Conservation (phyloP, 2,888 invertebrate genomes). For the Rhopalosiphum nymphaeae region DNA sequence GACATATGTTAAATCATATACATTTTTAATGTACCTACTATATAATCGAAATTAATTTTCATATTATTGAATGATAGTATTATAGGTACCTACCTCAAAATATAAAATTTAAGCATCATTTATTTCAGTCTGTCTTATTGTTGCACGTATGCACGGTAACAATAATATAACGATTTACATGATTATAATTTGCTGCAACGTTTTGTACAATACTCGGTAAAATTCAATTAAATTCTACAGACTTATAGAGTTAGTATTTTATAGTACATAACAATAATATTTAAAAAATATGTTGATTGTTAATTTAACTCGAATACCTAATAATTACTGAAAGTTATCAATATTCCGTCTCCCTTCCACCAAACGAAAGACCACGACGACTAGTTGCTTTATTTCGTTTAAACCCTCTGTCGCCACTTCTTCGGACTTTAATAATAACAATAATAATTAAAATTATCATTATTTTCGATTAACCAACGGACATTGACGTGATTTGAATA, state of each 20-base stretch:
- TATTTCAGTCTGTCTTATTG: background rate
- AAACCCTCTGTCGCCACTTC: background rate
- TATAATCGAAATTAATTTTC: background rate
- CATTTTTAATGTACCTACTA: background rate
- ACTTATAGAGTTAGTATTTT: background rate
- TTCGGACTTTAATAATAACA: background rate
- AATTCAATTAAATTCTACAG: background rate
- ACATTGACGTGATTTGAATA: constrained; percentile 22
- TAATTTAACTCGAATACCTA: background rate
- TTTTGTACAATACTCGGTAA: background rate
- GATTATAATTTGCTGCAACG: background rate
- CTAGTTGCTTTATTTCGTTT: background rate
- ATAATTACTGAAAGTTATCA: background rate
- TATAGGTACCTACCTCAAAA: background rate
- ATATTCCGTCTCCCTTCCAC: background rate
- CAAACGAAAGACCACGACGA: background rate
- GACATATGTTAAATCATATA: background rate
- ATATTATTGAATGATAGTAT: background rate
- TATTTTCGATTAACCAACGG: constrained; percentile 28
- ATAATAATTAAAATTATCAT: background rate
- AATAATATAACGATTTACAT: background rate
- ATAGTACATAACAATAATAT: background rate
- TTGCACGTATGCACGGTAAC: background rate
- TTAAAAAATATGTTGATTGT: background rate
- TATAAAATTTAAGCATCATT: background rate